A percentile compares a stretch with the other conserved stretches of the same genome.
Conservation (phyloP, 35 echinoderm and acorn worm species). For the Anneissia japonica region DNA sequence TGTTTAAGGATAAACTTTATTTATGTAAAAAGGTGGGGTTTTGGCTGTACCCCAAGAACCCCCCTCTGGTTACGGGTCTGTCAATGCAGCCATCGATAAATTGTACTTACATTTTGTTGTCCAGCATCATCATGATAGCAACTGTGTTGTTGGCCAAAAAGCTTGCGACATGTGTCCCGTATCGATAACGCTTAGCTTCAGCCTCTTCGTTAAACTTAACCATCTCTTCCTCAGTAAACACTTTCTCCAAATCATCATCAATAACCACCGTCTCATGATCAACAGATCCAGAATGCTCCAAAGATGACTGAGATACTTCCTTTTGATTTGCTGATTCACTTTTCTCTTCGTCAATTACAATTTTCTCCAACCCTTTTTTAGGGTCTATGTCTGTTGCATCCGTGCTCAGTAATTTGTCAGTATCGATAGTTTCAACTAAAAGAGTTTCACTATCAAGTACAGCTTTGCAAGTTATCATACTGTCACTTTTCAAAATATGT, state of each 20-base stretch:
- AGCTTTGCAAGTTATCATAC: not conserved
- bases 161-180: not conserved
- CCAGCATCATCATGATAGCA: not conserved
- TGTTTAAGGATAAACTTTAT: too few species aligned
- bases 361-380: not conserved
- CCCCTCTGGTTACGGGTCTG: too few species aligned
- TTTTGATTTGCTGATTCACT: not conserved
- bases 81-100: too few species aligned
- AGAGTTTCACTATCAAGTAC: not conserved
- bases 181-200: not conserved
- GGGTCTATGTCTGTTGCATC: not conserved
- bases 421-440: not conserved
- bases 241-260: constrained; percentile 1
- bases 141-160: not conserved
- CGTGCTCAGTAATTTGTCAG: not conserved
- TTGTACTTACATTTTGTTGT: not conserved
- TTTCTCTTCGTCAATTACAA: not conserved
- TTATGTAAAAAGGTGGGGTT: too few species aligned
- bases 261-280: not conserved
- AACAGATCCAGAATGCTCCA: not conserved
- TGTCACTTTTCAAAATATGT: not conserved
- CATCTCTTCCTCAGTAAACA: not conserved
- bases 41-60: too few species aligned
- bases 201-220: not conserved
- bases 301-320: not conserved